phyloP scores from a whole-genome alignment of 92 coral and sea anemone species.

The Epizoanthus rinbou region DNA sequence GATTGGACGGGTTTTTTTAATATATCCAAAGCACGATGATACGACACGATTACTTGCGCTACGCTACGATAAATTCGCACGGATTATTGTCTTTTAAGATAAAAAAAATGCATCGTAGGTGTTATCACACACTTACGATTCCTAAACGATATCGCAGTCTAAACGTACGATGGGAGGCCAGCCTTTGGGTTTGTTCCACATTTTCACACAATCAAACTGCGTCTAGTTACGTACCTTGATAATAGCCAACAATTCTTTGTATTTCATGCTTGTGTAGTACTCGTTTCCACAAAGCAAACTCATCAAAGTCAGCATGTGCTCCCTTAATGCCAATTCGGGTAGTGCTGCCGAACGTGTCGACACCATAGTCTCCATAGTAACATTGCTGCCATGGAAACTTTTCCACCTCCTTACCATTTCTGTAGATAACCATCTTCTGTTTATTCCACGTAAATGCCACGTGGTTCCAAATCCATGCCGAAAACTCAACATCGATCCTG shows the following conservation, averaged over 20 bases:
- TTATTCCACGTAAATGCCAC: constrained; percentile 40
- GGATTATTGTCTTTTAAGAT: too few relatives aligned
- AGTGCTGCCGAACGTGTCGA: neutral
- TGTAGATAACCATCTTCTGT: neutral
- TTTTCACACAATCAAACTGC: too few relatives aligned
- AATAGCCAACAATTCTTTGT: neutral
- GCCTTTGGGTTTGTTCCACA: too few relatives aligned
- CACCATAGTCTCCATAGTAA: neutral
- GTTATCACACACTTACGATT: too few relatives aligned
- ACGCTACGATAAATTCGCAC: too few relatives aligned
- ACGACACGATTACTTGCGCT: too few relatives aligned
- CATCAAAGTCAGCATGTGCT: constrained; percentile 30
- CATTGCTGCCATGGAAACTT: constrained; percentile 16
- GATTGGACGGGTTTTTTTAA: too few relatives aligned
- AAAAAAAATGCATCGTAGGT: too few relatives aligned
- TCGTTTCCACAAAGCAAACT: constrained; percentile 17
- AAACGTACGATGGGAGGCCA: too few relatives aligned
- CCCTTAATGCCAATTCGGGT: neutral
- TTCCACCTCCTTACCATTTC: constrained; percentile 7
- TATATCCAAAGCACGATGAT: too few relatives aligned
- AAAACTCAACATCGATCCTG: neutral
- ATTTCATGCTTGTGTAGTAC: constrained; percentile 5
- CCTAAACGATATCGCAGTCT: too few relatives aligned
- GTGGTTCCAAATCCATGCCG: constrained; percentile 35
- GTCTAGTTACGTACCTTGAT: neutral